phyloP scores from a whole-genome alignment of 2,113 vertebrate genomes.

The Cololabis saira region DNA sequence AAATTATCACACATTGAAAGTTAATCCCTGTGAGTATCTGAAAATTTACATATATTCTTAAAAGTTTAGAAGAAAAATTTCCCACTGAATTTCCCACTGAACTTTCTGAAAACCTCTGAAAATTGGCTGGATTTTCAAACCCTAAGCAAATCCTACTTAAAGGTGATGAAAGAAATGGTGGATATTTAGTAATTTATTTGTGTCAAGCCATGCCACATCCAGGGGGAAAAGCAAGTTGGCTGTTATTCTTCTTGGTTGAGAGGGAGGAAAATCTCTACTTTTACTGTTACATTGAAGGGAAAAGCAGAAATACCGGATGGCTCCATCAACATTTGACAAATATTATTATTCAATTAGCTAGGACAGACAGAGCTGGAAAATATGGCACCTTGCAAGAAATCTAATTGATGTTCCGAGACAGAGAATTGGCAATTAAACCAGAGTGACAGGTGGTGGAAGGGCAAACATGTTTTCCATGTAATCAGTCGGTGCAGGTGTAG shows the following conservation, averaged over 20 bases:
- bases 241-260: constrained; percentile 42
- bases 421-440: constrained; percentile 47
- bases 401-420: constrained; percentile 52
- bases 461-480: constrained; percentile 59
- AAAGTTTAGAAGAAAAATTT: too few relatives aligned
- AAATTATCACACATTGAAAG: too few relatives aligned
- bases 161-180: constrained; percentile 46
- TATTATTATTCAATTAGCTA: constrained; percentile 55
- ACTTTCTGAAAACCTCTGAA: too few relatives aligned
- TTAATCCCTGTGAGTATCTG: too few relatives aligned
- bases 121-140: too few relatives aligned
- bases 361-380: constrained; percentile 33
- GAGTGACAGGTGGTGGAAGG: constrained; percentile 38
- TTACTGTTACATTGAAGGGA: too few relatives aligned
- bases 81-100: too few relatives aligned
- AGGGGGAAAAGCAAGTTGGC: constrained; percentile 20
- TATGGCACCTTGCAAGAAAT: constrained; percentile 27
- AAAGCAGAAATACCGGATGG: neutral
- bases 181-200: constrained; percentile 3
- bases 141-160: neutral
- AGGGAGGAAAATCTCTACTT: constrained; percentile 36
- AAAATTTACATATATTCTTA: too few relatives aligned
- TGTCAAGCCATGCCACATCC: constrained; percentile 38
- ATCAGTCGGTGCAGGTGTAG: constrained; percentile 68
- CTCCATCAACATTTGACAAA: constrained; percentile 29